phyloP scores from a whole-genome alignment of 1,140 invertebrate species.

The Rhynchophorus ferrugineus region DNA sequence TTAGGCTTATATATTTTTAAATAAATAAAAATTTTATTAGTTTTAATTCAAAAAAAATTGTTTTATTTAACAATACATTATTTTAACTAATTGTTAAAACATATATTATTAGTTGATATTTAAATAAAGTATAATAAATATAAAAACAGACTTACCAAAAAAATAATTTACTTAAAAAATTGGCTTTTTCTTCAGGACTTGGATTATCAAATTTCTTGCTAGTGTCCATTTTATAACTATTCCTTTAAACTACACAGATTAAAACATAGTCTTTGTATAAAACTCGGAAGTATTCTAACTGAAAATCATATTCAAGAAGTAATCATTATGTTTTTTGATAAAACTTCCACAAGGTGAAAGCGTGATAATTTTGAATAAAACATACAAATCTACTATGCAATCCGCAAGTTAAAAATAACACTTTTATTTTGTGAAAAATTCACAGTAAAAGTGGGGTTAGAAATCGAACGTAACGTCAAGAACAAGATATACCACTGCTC shows the following conservation, averaged over 20 bases:
- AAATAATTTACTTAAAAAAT: constrained; percentile 40
- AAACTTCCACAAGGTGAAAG: neutral
- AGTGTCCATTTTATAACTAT: constrained; percentile 37
- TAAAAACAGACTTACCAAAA: constrained; percentile 40
- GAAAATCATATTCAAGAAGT: neutral
- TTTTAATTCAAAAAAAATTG: too few relatives aligned
- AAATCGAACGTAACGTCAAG: neutral
- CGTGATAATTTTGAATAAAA: neutral
- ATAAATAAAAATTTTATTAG: too few relatives aligned
- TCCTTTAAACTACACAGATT: neutral
- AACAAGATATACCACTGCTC: neutral
- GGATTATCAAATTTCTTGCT: constrained; percentile 43
- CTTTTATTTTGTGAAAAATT: neutral
- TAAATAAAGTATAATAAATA: too few relatives aligned
- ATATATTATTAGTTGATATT: neutral
- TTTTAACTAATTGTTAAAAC: too few relatives aligned
- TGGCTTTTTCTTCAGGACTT: constrained; percentile 42
- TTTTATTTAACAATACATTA: neutral
- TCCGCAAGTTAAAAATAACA: neutral
- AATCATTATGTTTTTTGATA: neutral
- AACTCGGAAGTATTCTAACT: too few relatives aligned
- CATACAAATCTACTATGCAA: neutral
- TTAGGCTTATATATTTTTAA: too few relatives aligned
- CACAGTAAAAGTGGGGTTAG: neutral
- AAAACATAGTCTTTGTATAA: neutral